Evolutionary conservation across 2,888 invertebrate genomes (phyloP), one percentile per base, ranked within the genome.

Genomic region (Athalia cordata): DNA sequence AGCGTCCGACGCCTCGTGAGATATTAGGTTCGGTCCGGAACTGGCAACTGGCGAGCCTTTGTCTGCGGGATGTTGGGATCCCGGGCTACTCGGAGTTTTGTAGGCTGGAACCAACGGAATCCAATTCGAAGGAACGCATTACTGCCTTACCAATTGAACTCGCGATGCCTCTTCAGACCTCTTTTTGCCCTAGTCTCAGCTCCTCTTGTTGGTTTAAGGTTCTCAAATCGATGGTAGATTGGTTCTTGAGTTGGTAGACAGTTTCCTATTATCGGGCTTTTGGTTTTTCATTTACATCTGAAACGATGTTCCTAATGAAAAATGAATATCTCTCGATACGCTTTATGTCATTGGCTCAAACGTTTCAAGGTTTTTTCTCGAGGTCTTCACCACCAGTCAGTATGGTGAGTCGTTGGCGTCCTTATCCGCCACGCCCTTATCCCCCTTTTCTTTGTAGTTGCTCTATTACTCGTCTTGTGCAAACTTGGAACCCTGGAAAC

Each of bases 21-120:
- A 81, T 81, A 81, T 82, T 81, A 81, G 79, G 78, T 79, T 77
- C 76, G 70, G 78, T 79, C 79, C 76, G 77, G 77, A 80, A 77
- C 77, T 78, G 80, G 81, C 81, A 80, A 80, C 79, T 70, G 78
- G 64, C 68, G 76, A 74, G 77, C 61, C 77, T 67, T 77, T 59
- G 67, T 68, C 77, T 77, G 49, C 52, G 50, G 55, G 62, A 29
- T 13, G 62, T 62, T 15, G 13, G 62, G 7, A 13, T 7, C 62
- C 7, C 62, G 13, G 66, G 50, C 52, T 67, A 47, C 65, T 65
- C n/a, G 11, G 45, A 13, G 61, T 13, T 65, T 65, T 65, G 11
- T 65, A 6, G 49, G 8, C 43, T 62, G 8, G 4, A 62, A 7
- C 15, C n/a, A 49, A 15, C n/a, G 59, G 47, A 57, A 45, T 57